A percentile compares a stretch with the other conserved stretches of the same genome.
Evolutionary conservation across 92 coral and sea anemone genomes (phyloP).

Genomic region (Palythoa grandis): DNA sequence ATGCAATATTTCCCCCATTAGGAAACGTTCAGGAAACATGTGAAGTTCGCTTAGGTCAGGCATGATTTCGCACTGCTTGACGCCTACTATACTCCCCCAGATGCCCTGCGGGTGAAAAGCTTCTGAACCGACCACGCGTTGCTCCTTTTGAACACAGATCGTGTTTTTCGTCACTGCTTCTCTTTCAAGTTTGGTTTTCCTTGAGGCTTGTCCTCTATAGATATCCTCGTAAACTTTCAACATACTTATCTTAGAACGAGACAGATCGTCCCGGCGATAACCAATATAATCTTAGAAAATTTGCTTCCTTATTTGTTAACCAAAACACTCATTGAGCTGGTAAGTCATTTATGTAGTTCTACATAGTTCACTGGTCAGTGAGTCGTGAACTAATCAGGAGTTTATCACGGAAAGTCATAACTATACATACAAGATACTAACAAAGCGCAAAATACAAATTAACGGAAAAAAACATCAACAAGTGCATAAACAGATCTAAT

Average conservation of each 20-base stretch:
- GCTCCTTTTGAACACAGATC: background rate
- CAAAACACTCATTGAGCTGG: slow-evolving; percentile 10
- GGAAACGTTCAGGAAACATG: slow-evolving; percentile 10
- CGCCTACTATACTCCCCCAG: background rate
- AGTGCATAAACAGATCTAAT: background rate
- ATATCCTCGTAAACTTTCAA: background rate
- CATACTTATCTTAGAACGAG: background rate
- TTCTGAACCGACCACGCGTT: background rate
- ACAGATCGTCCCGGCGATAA: slow-evolving; percentile 1
- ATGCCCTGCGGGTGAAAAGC: background rate
- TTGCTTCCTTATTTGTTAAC: background rate
- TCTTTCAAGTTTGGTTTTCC: background rate
- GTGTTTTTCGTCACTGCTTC: background rate
- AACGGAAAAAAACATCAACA: background rate
- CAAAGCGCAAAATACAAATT: background rate
- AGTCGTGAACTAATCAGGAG: background rate
- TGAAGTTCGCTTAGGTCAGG: slow-evolving; percentile 1
- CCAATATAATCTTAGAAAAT: background rate
- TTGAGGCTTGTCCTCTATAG: background rate
- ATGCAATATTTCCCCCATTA: slow-evolving; percentile 5
- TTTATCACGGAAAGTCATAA: slow-evolving; percentile 11
- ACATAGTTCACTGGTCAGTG: background rate
- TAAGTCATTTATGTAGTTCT: slow-evolving; percentile 1
- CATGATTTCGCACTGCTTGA: background rate
- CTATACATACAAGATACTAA: background rate